Conservation (phyloP, 2,113 vertebrate genomes). For the Pteruthius melanotis region DNA sequence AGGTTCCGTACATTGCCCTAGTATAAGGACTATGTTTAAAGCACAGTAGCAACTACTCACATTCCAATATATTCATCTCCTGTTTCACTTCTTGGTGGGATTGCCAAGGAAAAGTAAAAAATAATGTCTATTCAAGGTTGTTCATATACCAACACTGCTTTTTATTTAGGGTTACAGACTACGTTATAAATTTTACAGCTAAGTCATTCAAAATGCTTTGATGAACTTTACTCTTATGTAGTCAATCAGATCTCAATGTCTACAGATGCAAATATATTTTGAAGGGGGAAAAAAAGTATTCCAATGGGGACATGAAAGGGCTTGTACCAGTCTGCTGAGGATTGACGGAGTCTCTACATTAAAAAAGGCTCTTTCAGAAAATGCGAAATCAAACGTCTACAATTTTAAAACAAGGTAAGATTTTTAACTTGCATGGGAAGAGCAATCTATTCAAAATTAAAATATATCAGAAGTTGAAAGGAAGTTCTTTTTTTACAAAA, state of each 20-base stretch:
- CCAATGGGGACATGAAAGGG: background rate
- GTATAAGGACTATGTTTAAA: background rate
- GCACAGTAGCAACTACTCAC: background rate
- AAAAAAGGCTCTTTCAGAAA: background rate
- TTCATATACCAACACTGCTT: background rate
- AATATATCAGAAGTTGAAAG: background rate
- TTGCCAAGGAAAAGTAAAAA: background rate
- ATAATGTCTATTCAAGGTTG: background rate
- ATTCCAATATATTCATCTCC: background rate
- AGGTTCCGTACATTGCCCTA: background rate
- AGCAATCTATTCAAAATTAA: background rate
- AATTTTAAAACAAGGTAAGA: background rate
- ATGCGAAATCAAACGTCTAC: background rate
- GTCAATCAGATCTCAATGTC: background rate
- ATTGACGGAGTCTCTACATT: background rate
- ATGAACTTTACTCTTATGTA: background rate
- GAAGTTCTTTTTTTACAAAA: background rate
- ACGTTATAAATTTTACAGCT: background rate
- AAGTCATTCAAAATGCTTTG: background rate
- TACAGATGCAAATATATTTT: background rate
- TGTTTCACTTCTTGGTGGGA: background rate
- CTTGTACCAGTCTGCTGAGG: background rate
- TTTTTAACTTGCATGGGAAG: background rate
- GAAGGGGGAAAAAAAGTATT: background rate
- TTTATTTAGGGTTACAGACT: background rate